These are phyloP conservation scores for Acanthurus leucopareius DNA, from an alignment of 2,797 vertebrate genomes.

Conservation along the genomic window DNA sequence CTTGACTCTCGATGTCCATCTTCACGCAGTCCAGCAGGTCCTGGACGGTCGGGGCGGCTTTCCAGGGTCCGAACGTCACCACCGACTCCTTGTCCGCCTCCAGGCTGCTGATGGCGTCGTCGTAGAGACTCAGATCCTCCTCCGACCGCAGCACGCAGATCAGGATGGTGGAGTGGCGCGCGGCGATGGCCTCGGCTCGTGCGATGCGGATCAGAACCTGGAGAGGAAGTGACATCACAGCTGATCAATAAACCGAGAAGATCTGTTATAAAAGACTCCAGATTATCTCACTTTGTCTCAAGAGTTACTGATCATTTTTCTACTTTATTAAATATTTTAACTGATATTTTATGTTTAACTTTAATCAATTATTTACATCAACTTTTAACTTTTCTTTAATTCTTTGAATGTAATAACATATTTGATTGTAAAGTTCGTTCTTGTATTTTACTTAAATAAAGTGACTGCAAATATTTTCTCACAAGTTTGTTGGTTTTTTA, in stretches of 20 bases:
- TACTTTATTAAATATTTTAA: too few relatives aligned
- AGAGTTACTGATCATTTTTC: too few relatives aligned
- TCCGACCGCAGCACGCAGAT: constrained; percentile 89
- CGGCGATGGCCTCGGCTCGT: constrained; percentile 90
- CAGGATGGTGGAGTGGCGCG: constrained; percentile 86
- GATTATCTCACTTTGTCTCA: too few relatives aligned
- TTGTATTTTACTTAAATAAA: too few relatives aligned
- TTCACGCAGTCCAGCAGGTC: constrained; percentile 92
- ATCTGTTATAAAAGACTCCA: too few relatives aligned
- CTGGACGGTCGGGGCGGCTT: constrained; percentile 73
- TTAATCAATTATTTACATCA: too few relatives aligned
- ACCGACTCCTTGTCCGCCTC: constrained; percentile 89
- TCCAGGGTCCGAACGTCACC: constrained; percentile 96
- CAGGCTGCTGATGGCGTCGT: constrained; percentile 83
- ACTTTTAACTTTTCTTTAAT: too few relatives aligned
- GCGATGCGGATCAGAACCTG: constrained; percentile 92
- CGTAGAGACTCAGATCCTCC: constrained; percentile 83
- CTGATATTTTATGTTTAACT: too few relatives aligned
- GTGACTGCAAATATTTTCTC: too few relatives aligned
- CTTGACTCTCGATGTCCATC: constrained; percentile 89
- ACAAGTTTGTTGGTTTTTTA: too few relatives aligned
- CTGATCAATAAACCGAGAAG: neutral
- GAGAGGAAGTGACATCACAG: accelerated
- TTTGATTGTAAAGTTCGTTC: too few relatives aligned
- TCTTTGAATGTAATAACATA: too few relatives aligned